These are phyloP conservation scores for Laticauda laticaudata DNA, from an alignment of 2,113 vertebrate species.

Conservation along the genomic window DNA sequence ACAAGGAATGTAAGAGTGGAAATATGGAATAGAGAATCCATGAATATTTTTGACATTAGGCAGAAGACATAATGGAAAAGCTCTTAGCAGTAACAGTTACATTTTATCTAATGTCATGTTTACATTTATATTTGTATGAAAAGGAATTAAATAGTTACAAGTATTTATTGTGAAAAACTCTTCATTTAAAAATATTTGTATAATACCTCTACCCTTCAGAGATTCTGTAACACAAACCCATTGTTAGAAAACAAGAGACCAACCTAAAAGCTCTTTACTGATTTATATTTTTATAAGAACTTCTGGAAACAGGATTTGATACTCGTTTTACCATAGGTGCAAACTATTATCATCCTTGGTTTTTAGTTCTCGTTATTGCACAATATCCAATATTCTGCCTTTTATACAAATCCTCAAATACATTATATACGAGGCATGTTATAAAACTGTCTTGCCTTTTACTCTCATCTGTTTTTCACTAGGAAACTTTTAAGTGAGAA, in stretches of 20 bases:
- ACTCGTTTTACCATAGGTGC: neutral
- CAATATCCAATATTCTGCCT: neutral
- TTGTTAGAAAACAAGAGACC: neutral
- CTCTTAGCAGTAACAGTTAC: neutral
- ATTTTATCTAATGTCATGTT: neutral
- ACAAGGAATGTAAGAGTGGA: neutral
- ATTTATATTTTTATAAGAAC: neutral
- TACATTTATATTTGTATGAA: neutral
- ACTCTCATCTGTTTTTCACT: neutral
- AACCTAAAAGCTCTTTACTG: neutral
- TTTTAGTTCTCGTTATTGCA: neutral
- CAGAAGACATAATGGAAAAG: neutral
- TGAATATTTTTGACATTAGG: neutral
- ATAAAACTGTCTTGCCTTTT: neutral
- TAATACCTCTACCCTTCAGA: neutral
- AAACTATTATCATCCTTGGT: neutral
- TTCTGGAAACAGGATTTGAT: neutral
- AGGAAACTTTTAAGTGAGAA: neutral
- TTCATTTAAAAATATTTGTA: neutral
- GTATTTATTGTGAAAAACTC: neutral
- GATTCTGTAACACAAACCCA: neutral
- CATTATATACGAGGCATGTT: neutral
- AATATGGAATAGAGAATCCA: neutral
- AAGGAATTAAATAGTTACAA: neutral
- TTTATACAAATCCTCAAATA: neutral